These are phyloP conservation scores for Drosophila falleni DNA, from an alignment of 2,888 invertebrate species.

Conservation along the genomic window DNA sequence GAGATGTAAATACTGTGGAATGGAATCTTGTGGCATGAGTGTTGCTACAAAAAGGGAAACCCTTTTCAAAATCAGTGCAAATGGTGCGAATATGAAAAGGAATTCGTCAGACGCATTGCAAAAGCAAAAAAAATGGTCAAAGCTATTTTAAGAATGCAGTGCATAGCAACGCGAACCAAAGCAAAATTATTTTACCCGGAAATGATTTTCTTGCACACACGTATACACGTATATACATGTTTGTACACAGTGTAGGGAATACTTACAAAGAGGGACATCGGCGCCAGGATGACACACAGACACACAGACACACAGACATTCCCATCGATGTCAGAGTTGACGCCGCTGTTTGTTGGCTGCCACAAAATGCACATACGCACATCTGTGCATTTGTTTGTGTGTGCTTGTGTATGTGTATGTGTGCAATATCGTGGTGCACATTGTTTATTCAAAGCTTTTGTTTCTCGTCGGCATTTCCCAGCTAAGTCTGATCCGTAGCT, in stretches of 20 bases:
- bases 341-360: slow-evolving; percentile 24
- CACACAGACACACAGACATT: slow-evolving; percentile 34
- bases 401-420: slow-evolving; percentile 1
- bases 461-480: slow-evolving; percentile 13
- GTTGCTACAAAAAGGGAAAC: not conserved
- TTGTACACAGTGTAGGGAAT: not conserved
- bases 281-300: slow-evolving; percentile 39
- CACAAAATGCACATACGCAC: slow-evolving; percentile 19
- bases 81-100: slow-evolving; percentile 14
- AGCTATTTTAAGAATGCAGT: slow-evolving; percentile 34
- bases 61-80: slow-evolving; percentile 25
- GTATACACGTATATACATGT: not conserved
- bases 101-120: slow-evolving; percentile 27
- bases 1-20: not conserved
- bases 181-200: slow-evolving; percentile 50
- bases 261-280: slow-evolving; percentile 29
- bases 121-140: slow-evolving; percentile 26
- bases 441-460: slow-evolving; percentile 52
- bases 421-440: slow-evolving; percentile 20
- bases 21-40: not conserved
- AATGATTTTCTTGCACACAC: slow-evolving; percentile 35
- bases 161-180: slow-evolving; percentile 28
- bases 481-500: slow-evolving; percentile 19
- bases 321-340: slow-evolving; percentile 35
- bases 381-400: not conserved